Conservation (phyloP, 2,888 invertebrate genomes). For the Micoletzkya japonica region DNA sequence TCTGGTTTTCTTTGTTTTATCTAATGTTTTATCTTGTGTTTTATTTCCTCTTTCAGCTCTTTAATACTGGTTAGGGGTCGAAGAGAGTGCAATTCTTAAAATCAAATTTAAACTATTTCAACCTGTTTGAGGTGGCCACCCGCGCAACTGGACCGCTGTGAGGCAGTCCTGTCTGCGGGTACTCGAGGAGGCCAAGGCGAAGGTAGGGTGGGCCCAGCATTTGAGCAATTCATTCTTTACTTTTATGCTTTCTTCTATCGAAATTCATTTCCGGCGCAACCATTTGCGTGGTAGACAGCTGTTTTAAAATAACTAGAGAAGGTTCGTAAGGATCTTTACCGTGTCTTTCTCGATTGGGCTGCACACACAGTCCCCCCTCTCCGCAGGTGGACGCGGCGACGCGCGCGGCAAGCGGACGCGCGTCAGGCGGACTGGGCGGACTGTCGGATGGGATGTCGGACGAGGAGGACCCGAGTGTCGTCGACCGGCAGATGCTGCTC, state of each 20-base stretch:
- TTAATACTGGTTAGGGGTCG: neutral
- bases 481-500: slow-evolving; percentile 33
- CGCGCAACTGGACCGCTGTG: slow-evolving; percentile 44
- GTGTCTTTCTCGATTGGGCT: neutral
- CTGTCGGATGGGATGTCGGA: neutral
- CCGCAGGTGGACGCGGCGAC: slow-evolving; percentile 16
- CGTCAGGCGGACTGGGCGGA: no score
- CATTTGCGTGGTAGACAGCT: no score
- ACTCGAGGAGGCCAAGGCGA: slow-evolving; percentile 36
- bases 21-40: no score
- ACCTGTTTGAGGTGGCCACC: slow-evolving; percentile 33
- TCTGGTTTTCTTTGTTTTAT: no score
- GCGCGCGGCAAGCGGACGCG: no score
- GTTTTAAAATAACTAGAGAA: no score
- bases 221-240: neutral
- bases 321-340: neutral
- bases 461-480: slow-evolving; percentile 25
- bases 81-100: neutral
- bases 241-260: neutral
- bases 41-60: no score
- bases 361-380: no score
- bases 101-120: neutral
- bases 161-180: slow-evolving; percentile 31
- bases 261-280: neutral
- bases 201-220: slow-evolving; percentile 23